phyloP scores from a whole-genome alignment of 2,113 vertebrate genomes.

The Gambusia holbrooki region DNA sequence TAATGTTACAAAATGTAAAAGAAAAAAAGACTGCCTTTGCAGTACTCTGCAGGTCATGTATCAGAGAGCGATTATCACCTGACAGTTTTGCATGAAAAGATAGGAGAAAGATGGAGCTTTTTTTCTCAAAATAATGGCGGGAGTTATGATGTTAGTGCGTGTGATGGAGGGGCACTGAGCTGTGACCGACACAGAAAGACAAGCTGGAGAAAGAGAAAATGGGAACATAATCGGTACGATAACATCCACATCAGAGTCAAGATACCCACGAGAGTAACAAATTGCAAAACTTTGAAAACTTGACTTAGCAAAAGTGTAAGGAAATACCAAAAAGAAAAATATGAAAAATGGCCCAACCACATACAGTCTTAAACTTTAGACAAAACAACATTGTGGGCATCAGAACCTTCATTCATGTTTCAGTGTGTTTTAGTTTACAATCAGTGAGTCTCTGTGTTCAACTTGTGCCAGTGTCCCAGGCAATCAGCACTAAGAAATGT shows the following conservation, averaged over 20 bases:
- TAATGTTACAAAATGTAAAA: background rate
- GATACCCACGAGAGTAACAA: slow-evolving; percentile 28
- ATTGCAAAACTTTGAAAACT: background rate
- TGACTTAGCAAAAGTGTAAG: background rate
- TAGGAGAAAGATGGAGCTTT: background rate
- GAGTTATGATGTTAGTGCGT: slow-evolving; percentile 51
- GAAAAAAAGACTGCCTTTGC: background rate
- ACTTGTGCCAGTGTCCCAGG: slow-evolving; percentile 32
- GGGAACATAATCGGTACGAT: slow-evolving; percentile 50
- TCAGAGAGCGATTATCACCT: background rate
- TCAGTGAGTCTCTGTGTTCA: slow-evolving; percentile 15
- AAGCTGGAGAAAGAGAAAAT: slow-evolving; percentile 29
- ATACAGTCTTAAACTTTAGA: background rate
- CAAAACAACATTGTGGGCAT: background rate
- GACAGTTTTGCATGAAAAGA: slow-evolving; percentile 14
- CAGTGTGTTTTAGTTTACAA: slow-evolving; percentile 36
- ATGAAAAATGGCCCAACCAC: background rate
- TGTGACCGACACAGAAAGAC: slow-evolving; percentile 60
- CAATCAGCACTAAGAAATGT: slow-evolving; percentile 64
- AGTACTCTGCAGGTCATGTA: background rate
- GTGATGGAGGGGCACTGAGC: slow-evolving; percentile 60
- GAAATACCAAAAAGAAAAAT: background rate
- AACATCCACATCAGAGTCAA: slow-evolving; percentile 44
- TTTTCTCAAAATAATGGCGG: slow-evolving; percentile 21
- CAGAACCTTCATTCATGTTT: background rate